Percentiles rank a stretch among this genome's conserved stretches.
Conservation (phyloP, 2,113 vertebrate species). For the Dipodomys spectabilis region DNA sequence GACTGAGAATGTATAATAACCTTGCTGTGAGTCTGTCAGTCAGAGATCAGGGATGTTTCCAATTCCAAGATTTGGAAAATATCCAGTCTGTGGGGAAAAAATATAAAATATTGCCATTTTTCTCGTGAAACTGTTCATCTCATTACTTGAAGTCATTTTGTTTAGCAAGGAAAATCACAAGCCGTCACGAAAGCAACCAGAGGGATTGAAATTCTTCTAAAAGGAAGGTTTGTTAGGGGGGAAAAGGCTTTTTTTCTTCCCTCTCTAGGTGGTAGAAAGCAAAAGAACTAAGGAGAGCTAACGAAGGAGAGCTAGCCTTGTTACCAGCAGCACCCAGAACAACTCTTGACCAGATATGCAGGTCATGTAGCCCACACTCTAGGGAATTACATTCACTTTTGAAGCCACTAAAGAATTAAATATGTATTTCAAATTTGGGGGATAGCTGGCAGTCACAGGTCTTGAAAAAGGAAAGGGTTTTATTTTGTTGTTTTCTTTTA, state of each 20-base stretch:
- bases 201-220: constrained; percentile 36
- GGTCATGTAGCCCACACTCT: not conserved
- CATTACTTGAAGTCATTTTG: constrained; percentile 18
- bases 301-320: not conserved
- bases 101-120: constrained; percentile 23
- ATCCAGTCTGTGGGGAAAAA: not conserved
- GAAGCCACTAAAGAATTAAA: constrained; percentile 15
- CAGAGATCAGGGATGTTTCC: constrained; percentile 34
- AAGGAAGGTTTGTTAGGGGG: not conserved
- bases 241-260: not conserved
- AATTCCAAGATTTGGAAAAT: constrained; percentile 54
- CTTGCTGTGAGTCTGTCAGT: constrained; percentile 43
- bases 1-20: constrained; percentile 51
- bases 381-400: not conserved
- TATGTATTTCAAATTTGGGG: not conserved
- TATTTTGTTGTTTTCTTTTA: not conserved
- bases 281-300: not conserved
- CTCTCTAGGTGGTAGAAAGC: not conserved
- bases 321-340: not conserved
- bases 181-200: constrained; percentile 33
- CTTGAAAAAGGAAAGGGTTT: not conserved
- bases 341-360: not conserved
- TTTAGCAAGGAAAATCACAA: constrained; percentile 54
- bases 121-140: constrained; percentile 9
- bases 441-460: not conserved